Percentiles rank a stretch among this genome's conserved stretches.
Conservation (phyloP, 1,140 invertebrate species). For the Tribolium madens region DNA sequence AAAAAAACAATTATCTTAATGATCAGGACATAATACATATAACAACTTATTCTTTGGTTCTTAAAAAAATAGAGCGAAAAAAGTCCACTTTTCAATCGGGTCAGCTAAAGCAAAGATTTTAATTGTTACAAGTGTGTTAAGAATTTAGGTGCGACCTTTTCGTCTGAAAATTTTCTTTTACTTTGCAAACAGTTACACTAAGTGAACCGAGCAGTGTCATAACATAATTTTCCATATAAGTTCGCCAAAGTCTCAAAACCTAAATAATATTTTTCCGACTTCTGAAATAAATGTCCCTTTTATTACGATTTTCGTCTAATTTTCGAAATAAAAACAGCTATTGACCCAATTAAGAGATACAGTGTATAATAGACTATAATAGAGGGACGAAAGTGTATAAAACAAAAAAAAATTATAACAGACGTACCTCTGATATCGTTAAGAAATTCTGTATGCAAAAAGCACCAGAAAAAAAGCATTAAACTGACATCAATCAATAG, state of each 20-base stretch:
- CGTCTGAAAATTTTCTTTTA: background rate
- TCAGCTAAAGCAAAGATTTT: background rate
- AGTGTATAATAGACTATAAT: too few relatives aligned
- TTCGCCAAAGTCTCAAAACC: background rate
- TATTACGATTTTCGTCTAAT: too few relatives aligned
- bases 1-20: too few relatives aligned
- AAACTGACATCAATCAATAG: slow-evolving; percentile 34
- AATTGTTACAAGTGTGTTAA: background rate
- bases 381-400: slow-evolving; percentile 2
- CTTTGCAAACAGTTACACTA: background rate
- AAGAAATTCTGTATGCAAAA: slow-evolving; percentile 40
- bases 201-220: background rate
- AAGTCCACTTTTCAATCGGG: too few relatives aligned
- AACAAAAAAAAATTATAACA: slow-evolving; percentile 6
- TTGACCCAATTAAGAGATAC: slow-evolving; percentile 12
- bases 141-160: background rate
- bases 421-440: slow-evolving; percentile 42
- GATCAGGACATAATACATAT: too few relatives aligned
- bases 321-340: slow-evolving; percentile 35
- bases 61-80: too few relatives aligned
- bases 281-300: background rate
- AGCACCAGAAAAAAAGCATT: slow-evolving; percentile 33
- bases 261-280: background rate
- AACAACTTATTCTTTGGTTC: too few relatives aligned
- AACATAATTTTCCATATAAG: background rate